phyloP scores from a whole-genome alignment of 2,113 vertebrate species.

The Gobius niger region DNA sequence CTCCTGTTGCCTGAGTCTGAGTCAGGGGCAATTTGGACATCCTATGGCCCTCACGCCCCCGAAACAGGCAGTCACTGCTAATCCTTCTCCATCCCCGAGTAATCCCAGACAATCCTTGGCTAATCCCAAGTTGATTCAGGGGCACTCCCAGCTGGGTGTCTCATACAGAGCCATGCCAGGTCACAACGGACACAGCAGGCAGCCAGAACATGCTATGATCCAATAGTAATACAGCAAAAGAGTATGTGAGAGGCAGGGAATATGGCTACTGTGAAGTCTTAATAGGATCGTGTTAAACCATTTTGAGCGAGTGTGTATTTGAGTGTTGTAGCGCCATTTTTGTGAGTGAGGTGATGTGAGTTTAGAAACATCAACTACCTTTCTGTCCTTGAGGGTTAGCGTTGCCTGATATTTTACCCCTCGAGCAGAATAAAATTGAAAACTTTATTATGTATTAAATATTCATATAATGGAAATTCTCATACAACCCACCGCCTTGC shows the following conservation, averaged over 20 bases:
- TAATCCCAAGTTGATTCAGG: constrained; percentile 80
- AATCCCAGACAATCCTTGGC: constrained; percentile 80
- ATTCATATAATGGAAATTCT: constrained; percentile 79
- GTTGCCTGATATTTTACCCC: constrained; percentile 57
- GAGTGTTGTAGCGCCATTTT: constrained; percentile 27
- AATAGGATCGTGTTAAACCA: constrained; percentile 31
- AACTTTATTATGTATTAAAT: constrained; percentile 78
- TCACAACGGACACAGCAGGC: constrained; percentile 56
- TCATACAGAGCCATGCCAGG: constrained; percentile 70
- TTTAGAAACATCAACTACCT: constrained; percentile 48
- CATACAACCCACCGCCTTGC: constrained; percentile 69
- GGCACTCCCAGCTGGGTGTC: constrained; percentile 78
- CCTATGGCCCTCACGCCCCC: constrained; percentile 71
- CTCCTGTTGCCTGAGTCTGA: constrained; percentile 59
- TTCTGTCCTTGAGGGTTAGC: constrained; percentile 66
- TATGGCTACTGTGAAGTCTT: constrained; percentile 23
- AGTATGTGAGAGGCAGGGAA: constrained; percentile 29
- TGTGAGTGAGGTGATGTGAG: constrained; percentile 38
- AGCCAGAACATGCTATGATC: constrained; percentile 56
- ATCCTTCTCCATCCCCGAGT: constrained; percentile 76
- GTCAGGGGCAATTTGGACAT: constrained; percentile 74
- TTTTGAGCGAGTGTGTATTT: constrained; percentile 24
- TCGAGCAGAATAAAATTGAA: constrained; percentile 73
- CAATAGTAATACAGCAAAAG: constrained; percentile 44
- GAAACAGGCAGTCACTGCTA: constrained; percentile 80